phyloP scores from a whole-genome alignment of 2,113 vertebrate species.

The Corythaeola cristata region DNA sequence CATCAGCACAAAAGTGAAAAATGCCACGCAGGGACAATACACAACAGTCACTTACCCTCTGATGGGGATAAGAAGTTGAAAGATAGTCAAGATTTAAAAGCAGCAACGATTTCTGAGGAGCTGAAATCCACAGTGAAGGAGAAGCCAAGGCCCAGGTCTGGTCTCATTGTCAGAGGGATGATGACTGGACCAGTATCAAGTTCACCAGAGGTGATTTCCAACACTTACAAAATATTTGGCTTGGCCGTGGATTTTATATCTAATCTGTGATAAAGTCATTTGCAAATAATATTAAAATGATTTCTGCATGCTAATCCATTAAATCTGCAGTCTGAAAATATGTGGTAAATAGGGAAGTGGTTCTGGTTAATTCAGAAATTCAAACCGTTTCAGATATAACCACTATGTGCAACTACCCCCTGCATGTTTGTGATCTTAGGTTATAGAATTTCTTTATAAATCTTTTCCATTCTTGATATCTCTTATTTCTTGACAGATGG shows the following conservation, averaged over 20 bases:
- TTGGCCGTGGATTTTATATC: not conserved
- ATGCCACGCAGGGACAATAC: not conserved
- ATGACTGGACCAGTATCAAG: slow-evolving; percentile 81
- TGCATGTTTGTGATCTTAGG: not conserved
- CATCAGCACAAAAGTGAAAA: slow-evolving; percentile 42
- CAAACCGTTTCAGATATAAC: not conserved
- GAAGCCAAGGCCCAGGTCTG: slow-evolving; percentile 67
- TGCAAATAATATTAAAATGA: not conserved
- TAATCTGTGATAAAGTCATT: not conserved
- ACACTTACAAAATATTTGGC: not conserved
- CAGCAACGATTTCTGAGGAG: slow-evolving; percentile 12
- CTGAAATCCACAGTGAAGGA: slow-evolving; percentile 64
- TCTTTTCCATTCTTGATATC: not conserved
- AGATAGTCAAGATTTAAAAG: not conserved
- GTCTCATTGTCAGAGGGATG: slow-evolving; percentile 80
- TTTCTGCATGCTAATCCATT: not conserved
- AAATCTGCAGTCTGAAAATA: not conserved
- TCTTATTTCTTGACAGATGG: not conserved
- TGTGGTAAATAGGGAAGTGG: not conserved
- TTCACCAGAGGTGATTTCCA: slow-evolving; percentile 75
- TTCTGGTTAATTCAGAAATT: not conserved
- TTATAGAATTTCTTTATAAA: not conserved
- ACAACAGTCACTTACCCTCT: not conserved
- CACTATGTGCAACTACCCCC: not conserved
- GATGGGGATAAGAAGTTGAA: slow-evolving; percentile 49